Evolutionary conservation across 2,888 invertebrate species (phyloP), one percentile per base, ranked within the genome.

Genomic region (Lumbricus terrestris): DNA sequence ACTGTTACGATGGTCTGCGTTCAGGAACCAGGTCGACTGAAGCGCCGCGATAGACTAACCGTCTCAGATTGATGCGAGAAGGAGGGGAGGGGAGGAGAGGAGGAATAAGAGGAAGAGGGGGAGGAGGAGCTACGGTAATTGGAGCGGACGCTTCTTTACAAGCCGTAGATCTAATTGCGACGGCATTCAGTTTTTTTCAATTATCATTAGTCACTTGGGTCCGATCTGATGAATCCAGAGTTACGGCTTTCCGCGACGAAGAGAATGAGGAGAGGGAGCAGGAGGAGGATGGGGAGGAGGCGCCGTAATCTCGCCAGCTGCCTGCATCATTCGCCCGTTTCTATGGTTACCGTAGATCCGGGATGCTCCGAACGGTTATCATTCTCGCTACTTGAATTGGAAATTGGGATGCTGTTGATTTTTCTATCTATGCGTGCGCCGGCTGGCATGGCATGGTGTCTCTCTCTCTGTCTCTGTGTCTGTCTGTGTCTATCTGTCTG

Each of bases 201-300:
- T 69, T 69, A 69, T 69, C 69, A 69, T n/a, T n/a, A 69, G 69
- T 69, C 69, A 69, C 69, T 69, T 40, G 15, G 6, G 69, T 6
- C n/a, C 69, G 69, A 29, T 69, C 69, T 69, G 69, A 69, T 16
- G 69, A 13, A 69, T 69, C 29, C 69, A n/a, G 69, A 69, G 69
- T 69, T 69, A 69, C n/a, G 69, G 69, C 69, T 69, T 69, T 69
- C 69, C 69, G 69, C 69, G 69, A n/a, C n/a, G n/a, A n/a, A n/a
- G n/a, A n/a, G n/a, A n/a, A n/a, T n/a, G n/a, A n/a, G n/a, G n/a
- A n/a, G n/a, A n/a, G n/a, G n/a, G n/a, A n/a, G n/a, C n/a, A n/a
- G n/a, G n/a, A n/a, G n/a, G n/a, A n/a, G n/a, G n/a, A n/a, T n/a
- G n/a, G n/a, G n/a, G n/a, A n/a, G n/a, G n/a, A 69, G 69, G 69